Base-by-base conservation (phyloP, 2,888 invertebrate species). In the Drosophila ochracea region DNA sequence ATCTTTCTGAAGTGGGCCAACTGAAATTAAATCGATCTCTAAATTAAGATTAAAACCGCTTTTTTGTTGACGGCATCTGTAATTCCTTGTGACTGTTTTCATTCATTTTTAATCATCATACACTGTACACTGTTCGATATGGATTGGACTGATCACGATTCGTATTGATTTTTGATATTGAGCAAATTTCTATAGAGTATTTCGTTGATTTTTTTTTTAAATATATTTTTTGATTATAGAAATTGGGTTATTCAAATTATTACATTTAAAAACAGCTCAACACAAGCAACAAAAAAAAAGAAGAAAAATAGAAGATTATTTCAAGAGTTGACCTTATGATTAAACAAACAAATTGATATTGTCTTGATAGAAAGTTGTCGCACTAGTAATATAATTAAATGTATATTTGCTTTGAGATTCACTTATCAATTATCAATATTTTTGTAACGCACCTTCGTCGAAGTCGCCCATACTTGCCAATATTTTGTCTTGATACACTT, bases 401-500 rank as follows among this genome's bases (percentile, higher is more conserved):
- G 62, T 50, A 13, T 54, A 62, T 63, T 52, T 66, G 31, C 63
- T 64, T 30, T 25, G n/a, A 19, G 13, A 52, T 50, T 60, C 77
- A 61, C 53, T 66, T 77, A 65, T 65, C 30, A 59, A 33, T 50
- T 28, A 25, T 25, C 9, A 25, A 25, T 16, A 28, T 28, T 39
- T 53, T 50, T 73, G 28, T 5, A 63, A 78, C 78, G 62, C 65
- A 78, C 78, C 80, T 35, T 78, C 80, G 50, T 28, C 16, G n/a
- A 57, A 76, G n/a, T 76, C 73, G 49, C 76, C 66, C 80, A 78
- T 78, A 58, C 41, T 65, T 39, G 71, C 21, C 49, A 63, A 69
- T 58, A 16, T 47, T 53, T 47, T 66, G 25, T 47, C 21, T 33
- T 49, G 52, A 57, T 69, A 66, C 53, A 66, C 69, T 80, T 62